Conservation (phyloP, 2,113 vertebrate genomes). For the Paramisgurnus dabryanus region DNA sequence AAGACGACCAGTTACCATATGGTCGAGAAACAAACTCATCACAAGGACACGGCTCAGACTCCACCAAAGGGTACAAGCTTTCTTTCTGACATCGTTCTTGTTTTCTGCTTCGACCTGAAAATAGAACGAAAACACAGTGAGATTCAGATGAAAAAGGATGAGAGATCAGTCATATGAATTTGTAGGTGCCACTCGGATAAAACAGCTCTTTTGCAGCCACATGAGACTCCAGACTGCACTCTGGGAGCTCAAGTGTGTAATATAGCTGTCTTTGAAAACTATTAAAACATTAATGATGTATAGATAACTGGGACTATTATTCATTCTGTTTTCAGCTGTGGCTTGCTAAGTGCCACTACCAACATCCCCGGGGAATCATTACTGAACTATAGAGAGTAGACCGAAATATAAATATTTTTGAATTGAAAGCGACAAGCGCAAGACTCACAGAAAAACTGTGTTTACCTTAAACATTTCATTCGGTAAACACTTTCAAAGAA, state of each 20-base stretch:
- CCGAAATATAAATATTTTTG: neutral
- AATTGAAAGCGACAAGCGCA: neutral
- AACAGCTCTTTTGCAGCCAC: neutral
- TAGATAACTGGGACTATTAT: slow-evolving; percentile 13
- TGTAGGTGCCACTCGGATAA: neutral
- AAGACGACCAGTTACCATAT: slow-evolving; percentile 92
- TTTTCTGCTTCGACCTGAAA: slow-evolving; percentile 91
- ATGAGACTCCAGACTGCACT: neutral
- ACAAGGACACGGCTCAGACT: slow-evolving; percentile 85
- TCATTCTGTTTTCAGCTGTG: slow-evolving; percentile 19
- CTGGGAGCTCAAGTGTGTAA: slow-evolving; percentile 10
- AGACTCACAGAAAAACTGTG: slow-evolving; percentile 1
- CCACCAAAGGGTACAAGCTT: slow-evolving; percentile 80
- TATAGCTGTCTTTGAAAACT: slow-evolving; percentile 27
- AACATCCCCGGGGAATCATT: slow-evolving; percentile 33
- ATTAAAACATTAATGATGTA: slow-evolving; percentile 29
- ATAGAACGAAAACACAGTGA: slow-evolving; percentile 25
- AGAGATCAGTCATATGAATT: neutral
- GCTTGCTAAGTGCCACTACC: slow-evolving; percentile 13
- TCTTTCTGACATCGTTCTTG: slow-evolving; percentile 85
- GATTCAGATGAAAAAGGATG: slow-evolving; percentile 5
- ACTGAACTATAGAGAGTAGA: slow-evolving; percentile 24
- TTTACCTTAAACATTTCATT: neutral
- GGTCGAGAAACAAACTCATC: slow-evolving; percentile 79
- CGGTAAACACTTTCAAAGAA: neutral